Percentiles rank a stretch among this genome's conserved stretches.
These are phyloP conservation scores for Orthonyx spaldingii DNA, from an alignment of 2,113 vertebrate species.

Conservation along the genomic window DNA sequence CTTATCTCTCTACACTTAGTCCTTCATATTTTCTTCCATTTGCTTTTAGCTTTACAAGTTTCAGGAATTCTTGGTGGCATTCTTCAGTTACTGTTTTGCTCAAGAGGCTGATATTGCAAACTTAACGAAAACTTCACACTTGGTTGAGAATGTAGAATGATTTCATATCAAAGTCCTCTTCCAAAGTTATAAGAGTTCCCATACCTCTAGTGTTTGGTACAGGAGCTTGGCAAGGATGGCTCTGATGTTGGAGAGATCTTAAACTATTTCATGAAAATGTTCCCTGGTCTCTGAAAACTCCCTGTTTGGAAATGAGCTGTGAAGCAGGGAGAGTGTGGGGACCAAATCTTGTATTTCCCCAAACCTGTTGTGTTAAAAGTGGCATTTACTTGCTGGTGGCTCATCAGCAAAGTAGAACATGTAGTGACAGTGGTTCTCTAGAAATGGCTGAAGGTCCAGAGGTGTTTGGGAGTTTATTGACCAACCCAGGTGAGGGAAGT, in stretches of 20 bases:
- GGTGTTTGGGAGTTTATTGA: not conserved
- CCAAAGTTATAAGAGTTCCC: not conserved
- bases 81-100: not conserved
- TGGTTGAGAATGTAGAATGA: not conserved
- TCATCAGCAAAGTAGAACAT: not conserved
- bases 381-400: not conserved
- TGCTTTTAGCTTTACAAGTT: not conserved
- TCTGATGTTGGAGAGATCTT: not conserved
- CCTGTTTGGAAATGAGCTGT: not conserved
- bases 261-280: not conserved
- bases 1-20: not conserved
- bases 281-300: not conserved
- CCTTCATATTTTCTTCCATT: not conserved
- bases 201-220: not conserved
- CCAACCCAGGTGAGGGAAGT: not conserved
- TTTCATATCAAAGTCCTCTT: not conserved
- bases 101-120: not conserved
- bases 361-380: not conserved
- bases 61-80: not conserved
- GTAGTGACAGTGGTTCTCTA: not conserved
- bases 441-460: not conserved
- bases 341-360: not conserved
- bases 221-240: not conserved
- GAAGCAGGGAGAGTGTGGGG: not conserved
- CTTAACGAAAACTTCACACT: not conserved